Evolutionary conservation across 2,113 vertebrate genomes (phyloP), one percentile per base, ranked within the genome.

Genomic region (Cinclus mexicanus): DNA sequence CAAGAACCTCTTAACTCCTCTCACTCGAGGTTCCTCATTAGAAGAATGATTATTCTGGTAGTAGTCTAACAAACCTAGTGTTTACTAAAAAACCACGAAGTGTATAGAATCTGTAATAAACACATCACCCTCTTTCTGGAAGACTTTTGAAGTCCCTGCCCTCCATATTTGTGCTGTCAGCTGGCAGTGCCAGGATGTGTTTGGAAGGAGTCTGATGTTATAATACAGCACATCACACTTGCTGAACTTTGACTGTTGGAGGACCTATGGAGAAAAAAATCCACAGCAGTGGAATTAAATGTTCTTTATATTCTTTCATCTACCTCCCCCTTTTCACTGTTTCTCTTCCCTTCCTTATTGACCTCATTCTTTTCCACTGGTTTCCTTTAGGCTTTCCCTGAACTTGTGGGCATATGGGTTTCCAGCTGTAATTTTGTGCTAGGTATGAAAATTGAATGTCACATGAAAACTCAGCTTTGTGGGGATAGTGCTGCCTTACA

Each of bases 311-410:
- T 60, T 52, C 11, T 46, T 57, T 56, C 42, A 7, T 10, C 4
- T 67, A 10, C 31, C 35, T 25, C 11, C 2, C 14, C 55, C 28
- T 80, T 83, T 71, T 70, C 59, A 55, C 22, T 81, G 10, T 53
- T 80, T 90, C 61, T 63, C 21, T 91, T 83, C 26, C 61, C 70
- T 83, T 77, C 35, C 49, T 71, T 78, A n/a, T 83, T 92, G 79
- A 90, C 91, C 82, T 92, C 60, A 88, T 94, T 89, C 7, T 89
- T 74, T 91, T 83, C n/a, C 55, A 46, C 6, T 81, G 49, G 44
- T 67, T 84, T 82, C 55, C 87, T 94, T 91, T 76, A 90, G 53
- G 85, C 79, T 87, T 94, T 85, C 56, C 55, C 53, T 93, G 68
- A 89, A 67, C 74, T 94, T 74, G 37, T 67, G 69, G 46, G 74